phyloP scores from a whole-genome alignment of 1,140 invertebrate species.

The Zaprionus gabonicus region DNA sequence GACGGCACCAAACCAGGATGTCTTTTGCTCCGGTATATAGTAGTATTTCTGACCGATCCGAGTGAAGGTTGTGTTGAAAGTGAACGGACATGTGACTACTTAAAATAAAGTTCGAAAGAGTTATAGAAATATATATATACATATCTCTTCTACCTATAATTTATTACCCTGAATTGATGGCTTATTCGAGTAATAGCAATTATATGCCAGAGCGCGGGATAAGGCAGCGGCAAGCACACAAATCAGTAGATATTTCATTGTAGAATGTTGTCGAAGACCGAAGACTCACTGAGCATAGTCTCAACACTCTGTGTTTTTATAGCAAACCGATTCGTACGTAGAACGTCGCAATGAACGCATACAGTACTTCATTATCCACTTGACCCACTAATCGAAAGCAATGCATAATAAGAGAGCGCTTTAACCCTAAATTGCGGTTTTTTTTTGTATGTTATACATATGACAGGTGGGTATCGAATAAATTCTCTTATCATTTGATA shows the following conservation, averaged over 20 bases:
- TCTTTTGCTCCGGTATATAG: neutral
- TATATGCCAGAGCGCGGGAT: neutral
- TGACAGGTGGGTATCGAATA: too few species aligned
- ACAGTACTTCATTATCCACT: neutral
- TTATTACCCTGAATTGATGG: slow-evolving; percentile 1
- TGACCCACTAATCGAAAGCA: neutral
- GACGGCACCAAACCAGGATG: slow-evolving; percentile 14
- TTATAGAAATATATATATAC: neutral
- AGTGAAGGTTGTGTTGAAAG: neutral
- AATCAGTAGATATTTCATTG: slow-evolving; percentile 1
- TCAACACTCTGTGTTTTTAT: neutral
- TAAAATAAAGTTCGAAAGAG: neutral
- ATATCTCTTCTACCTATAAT: neutral
- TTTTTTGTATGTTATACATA: too few species aligned
- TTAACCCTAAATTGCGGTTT: too few species aligned
- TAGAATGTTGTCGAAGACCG: neutral
- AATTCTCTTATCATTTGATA: too few species aligned
- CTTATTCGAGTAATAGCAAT: neutral
- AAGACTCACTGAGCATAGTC: neutral
- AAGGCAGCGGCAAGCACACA: neutral
- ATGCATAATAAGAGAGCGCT: neutral
- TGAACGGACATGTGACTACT: neutral
- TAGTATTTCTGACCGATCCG: slow-evolving; percentile 28
- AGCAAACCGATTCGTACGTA: neutral
- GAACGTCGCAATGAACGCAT: neutral